Evolutionary conservation across 1,140 invertebrate species (phyloP), one percentile per base, ranked within the genome.

Genomic region (Chironomus striatipennis): DNA sequence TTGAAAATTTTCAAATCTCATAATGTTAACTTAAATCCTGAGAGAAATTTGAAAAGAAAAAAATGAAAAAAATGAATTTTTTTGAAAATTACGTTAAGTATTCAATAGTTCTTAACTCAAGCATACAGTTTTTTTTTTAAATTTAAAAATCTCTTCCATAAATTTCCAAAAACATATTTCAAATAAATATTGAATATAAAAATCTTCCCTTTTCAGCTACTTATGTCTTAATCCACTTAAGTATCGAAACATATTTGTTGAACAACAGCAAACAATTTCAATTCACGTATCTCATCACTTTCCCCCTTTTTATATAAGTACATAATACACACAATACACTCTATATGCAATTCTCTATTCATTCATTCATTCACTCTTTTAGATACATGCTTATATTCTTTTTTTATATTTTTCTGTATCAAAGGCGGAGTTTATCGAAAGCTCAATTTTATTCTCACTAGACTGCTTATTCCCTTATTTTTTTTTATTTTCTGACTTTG

Each of bases 381-480:
- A 47, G 9, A 47, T 47, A 47, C 43, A 47, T 34, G 47, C n/a
- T 5, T 5, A 57, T 57, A n/a, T n/a, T n/a, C n/a, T n/a, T n/a
- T n/a, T n/a, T n/a, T n/a, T n/a, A n/a, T n/a, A n/a, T n/a, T n/a
- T n/a, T n/a, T n/a, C n/a, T n/a, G 47, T n/a, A 57, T 57, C 12
- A 57, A 57, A 57, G 47, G 47, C 47, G 47, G 47, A 57, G 47
- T 57, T 57, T 57, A 57, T 57, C 12, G n/a, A 57, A 57, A 57
- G 47, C 47, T 57, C 47, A 15, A 15, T 57, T 57, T 57, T 12
- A 34, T 34, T 34, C 24, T 34, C 24, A 34, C 24, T 34, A 34
- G 24, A 34, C 2, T 5, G 5, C 15, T 57, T 57, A 57, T 57
- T 57, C 47, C 47, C 47, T 57, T 57, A n/a, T 12, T n/a, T 4